Evolutionary conservation across 2,888 invertebrate species (phyloP).

Genomic region (Mylabris sibirica): DNA sequence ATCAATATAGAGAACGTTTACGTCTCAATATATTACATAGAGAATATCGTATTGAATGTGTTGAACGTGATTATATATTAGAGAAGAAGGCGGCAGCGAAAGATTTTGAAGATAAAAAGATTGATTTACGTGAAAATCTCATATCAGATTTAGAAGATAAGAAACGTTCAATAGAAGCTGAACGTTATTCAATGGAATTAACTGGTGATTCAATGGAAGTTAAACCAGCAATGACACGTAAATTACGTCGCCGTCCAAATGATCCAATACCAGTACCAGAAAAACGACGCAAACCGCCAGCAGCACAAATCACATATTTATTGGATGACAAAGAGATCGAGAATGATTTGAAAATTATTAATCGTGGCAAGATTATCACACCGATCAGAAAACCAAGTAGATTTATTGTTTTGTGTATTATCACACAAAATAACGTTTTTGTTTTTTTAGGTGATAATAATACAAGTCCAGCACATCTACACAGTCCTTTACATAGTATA

Average conservation of each 20-base stretch:
- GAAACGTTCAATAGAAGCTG: conserved; percentile 85
- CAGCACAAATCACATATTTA: conserved; percentile 83
- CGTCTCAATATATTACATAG: conserved; percentile 77
- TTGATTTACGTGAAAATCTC: conserved; percentile 87
- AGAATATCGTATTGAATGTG: conserved; percentile 84
- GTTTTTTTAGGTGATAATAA: conserved; percentile 38
- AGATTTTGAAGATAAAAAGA: conserved; percentile 95
- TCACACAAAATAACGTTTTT: conserved; percentile 5
- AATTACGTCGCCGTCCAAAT: conserved; percentile 89
- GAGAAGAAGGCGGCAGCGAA: conserved; percentile 90
- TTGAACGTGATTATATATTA: conserved; percentile 84
- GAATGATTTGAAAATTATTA: conserved; percentile 82
- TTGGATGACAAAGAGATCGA: conserved; percentile 91
- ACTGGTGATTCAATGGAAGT: conserved; percentile 89
- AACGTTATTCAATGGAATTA: conserved; percentile 85
- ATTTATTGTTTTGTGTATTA: not conserved
- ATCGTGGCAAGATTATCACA: conserved; percentile 64
- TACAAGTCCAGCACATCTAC: conserved; percentile 61
- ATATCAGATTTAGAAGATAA: conserved; percentile 94
- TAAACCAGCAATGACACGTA: conserved; percentile 96
- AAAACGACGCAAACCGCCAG: conserved; percentile 85
- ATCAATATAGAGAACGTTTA: conserved; percentile 81
- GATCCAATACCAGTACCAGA: conserved; percentile 90
- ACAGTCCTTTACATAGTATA: conserved; percentile 47
- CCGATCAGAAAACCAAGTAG: conserved; percentile 66